Conservation (phyloP, 2,888 invertebrate species). For the Dermolepida albohirtum region DNA sequence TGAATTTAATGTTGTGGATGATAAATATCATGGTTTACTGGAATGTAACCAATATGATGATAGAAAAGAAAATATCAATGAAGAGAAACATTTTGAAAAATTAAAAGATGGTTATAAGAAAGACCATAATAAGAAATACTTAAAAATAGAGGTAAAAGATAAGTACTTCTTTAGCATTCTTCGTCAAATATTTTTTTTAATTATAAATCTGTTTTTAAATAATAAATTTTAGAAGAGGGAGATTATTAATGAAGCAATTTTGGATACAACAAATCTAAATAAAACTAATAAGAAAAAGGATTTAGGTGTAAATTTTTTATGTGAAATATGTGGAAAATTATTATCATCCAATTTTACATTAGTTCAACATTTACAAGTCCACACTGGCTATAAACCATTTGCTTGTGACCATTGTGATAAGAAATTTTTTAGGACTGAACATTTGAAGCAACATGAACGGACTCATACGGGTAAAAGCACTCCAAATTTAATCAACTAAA, state of each 20-base stretch:
- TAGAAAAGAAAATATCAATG: too few species aligned
- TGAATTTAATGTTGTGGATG: not conserved
- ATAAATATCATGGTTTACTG: not conserved
- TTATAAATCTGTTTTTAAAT: too few species aligned
- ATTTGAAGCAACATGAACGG: conserved; percentile 54
- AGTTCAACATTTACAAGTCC: conserved; percentile 51
- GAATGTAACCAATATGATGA: too few species aligned
- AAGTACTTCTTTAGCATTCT: too few species aligned
- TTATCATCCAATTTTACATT: conserved; percentile 53
- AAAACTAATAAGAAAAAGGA: not conserved
- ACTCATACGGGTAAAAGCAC: conserved; percentile 54
- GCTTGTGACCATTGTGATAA: conserved; percentile 55
- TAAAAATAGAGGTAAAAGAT: too few species aligned
- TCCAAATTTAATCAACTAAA: not conserved
- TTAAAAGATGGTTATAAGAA: too few species aligned
- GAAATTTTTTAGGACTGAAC: conserved; percentile 54
- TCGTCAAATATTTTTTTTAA: too few species aligned
- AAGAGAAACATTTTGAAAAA: too few species aligned
- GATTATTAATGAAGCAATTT: not conserved
- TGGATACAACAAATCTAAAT: not conserved
- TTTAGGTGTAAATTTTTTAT: conserved; percentile 47
- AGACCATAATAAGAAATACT: too few species aligned
- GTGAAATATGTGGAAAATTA: conserved; percentile 55
- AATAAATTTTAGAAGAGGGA: not conserved
- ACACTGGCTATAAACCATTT: conserved; percentile 55